Evolutionary conservation across 2,797 vertebrate species (phyloP), one percentile per base, ranked within the genome.

Genomic region (Vespertilio murinus): DNA sequence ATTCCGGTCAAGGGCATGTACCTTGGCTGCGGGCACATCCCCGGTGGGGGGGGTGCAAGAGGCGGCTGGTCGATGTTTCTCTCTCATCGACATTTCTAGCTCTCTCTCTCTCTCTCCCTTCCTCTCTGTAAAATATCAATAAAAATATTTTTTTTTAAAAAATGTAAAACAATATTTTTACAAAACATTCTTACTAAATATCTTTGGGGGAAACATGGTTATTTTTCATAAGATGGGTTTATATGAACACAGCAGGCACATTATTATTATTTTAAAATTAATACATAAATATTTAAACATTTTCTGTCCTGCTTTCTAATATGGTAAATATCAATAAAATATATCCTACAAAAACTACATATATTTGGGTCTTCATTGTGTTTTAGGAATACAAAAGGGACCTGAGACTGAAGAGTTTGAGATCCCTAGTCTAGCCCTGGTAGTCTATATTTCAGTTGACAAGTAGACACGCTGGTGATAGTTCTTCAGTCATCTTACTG

Each of bases 251-350:
- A 30, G 2, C 88, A 77, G 33, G 65, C 35, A 82, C 78, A 59
- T 67, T 80, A 47, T 40, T 52, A 20, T 87, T 70, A 69, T 81
- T 81, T 90, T 59, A 59, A 90, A 91, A 49, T 94, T 45, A 94
- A 83, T 73, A 83, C 2, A 17, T 56, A 67, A 25, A 42, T 64
- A 59, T 84, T 18, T n/a, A 65, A 65, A 65, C 17, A 18, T 87
- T 91, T 30, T 67, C 42, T 42, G 38, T 38, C 77, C 47, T 81
- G n/a, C n/a, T 82, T 86, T 70, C 38, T 64, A 78, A 38, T 35
- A 38, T 49, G 61, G 11, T 82, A 86, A 94, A 12, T 40, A 81
- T 47, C 42, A 54, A 11, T 35, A 65, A 71, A n/a, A 30, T 23
- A 38, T 3, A 71, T 13, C 23, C 25, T 59, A 47, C 17, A 42